Evolutionary conservation across 1,140 invertebrate species (phyloP).

Genomic region (Micrasema minimum): DNA sequence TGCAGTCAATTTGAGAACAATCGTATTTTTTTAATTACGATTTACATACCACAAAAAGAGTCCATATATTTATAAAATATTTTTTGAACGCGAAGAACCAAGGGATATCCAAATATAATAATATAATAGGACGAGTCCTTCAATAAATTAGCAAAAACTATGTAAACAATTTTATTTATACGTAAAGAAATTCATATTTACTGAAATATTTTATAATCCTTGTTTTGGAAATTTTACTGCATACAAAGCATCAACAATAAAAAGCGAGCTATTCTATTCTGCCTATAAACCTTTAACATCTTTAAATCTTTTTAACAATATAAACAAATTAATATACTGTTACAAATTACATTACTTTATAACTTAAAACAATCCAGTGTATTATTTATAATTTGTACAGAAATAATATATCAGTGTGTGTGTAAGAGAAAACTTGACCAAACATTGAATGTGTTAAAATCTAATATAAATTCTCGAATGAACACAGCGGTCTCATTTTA

Average conservation of each 20-base stretch:
- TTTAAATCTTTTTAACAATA: too few species aligned
- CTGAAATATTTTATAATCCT: too few species aligned
- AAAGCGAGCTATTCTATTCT: too few species aligned
- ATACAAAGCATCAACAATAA: too few species aligned
- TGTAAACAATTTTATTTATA: too few species aligned
- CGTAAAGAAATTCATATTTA: too few species aligned
- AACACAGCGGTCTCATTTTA: neutral
- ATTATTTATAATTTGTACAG: neutral
- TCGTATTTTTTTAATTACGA: conserved; percentile 14
- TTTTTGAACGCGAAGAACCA: conserved; percentile 25
- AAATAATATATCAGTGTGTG: neutral
- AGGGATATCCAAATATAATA: neutral
- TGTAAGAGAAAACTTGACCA: conserved; percentile 27
- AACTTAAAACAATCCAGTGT: too few species aligned
- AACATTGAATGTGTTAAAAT: conserved; percentile 23
- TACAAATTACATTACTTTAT: too few species aligned
- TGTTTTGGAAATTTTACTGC: too few species aligned
- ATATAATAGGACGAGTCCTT: neutral
- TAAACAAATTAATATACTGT: too few species aligned
- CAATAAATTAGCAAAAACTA: neutral
- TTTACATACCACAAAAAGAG: conserved; percentile 7
- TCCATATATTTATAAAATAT: conserved; percentile 31
- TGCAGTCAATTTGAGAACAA: conserved; percentile 30
- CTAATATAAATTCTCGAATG: too few species aligned
- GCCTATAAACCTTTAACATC: too few species aligned